Evolutionary conservation across 37 sponge, comb jelly and placozoan genomes (phyloP).

Genomic region (Mnemiopsis leidyi): DNA sequence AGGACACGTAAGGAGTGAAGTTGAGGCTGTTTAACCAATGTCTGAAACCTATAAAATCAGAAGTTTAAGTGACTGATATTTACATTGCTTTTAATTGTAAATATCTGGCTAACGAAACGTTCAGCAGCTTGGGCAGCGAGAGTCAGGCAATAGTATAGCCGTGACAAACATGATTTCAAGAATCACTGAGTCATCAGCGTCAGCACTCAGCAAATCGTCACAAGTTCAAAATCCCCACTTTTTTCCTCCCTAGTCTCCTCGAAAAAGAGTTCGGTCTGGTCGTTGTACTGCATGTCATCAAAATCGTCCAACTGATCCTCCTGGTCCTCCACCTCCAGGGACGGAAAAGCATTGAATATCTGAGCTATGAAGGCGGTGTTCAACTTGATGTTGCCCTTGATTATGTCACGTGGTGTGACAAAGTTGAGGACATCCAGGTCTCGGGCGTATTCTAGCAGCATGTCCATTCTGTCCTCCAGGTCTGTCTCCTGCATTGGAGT

Average conservation of each 20-base stretch:
- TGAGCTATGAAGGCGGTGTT: conserved; percentile 45
- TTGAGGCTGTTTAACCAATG: conserved; percentile 61
- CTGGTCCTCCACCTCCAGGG: conserved; percentile 1
- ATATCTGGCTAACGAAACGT: no score
- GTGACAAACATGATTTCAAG: not conserved
- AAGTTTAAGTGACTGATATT: no score
- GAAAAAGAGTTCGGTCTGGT: not conserved
- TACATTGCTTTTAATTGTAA: no score
- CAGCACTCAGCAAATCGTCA: not conserved
- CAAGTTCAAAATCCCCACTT: not conserved
- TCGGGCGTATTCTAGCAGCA: conserved; percentile 1
- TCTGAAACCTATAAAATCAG: conserved; percentile 21
- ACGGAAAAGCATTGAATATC: conserved; percentile 35
- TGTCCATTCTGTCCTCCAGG: conserved; percentile 1
- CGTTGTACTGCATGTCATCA: not conserved
- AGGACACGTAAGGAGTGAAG: not conserved
- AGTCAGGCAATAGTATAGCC: no score
- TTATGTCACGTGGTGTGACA: not conserved
- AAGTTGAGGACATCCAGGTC: not conserved
- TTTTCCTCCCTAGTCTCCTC: conserved; percentile 61
- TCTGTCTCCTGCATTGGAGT: not conserved
- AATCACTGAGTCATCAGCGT: not conserved
- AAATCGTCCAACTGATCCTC: conserved; percentile 17
- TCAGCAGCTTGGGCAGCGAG: no score
- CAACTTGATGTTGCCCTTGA: conserved; percentile 57